Percentiles rank a stretch among this genome's conserved stretches.
These are phyloP conservation scores for Crambe crambe DNA, from an alignment of 37 sponge, comb jelly and placozoan species.

Conservation along the genomic window DNA sequence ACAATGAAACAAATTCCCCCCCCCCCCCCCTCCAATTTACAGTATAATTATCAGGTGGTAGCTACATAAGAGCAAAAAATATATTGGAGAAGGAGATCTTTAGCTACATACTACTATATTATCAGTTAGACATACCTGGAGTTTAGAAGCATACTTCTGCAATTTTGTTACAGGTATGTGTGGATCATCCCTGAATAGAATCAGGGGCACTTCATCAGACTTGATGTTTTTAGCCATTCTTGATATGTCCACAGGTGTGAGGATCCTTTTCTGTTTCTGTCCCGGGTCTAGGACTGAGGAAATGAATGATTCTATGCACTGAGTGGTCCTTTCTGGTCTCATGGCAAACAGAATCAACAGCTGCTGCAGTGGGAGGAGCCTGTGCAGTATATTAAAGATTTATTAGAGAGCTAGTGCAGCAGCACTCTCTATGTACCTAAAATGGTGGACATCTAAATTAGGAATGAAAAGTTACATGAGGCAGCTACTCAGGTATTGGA, in stretches of 20 bases:
- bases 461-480: too few relatives aligned
- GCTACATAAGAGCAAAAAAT: too few relatives aligned
- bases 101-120: too few relatives aligned
- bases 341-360: conserved; percentile 51
- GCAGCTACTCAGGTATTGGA: too few relatives aligned
- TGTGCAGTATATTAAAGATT: conserved; percentile 1
- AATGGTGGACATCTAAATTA: too few relatives aligned
- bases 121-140: conserved; percentile 16
- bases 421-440: too few relatives aligned
- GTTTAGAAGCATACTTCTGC: conserved; percentile 20
- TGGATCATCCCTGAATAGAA: conserved; percentile 63
- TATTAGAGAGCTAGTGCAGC: too few relatives aligned
- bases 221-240: conserved; percentile 13
- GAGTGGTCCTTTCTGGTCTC: conserved; percentile 67
- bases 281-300: conserved; percentile 34
- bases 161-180: conserved; percentile 27
- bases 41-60: too few relatives aligned
- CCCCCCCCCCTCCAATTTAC: too few relatives aligned
- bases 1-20: too few relatives aligned
- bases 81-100: too few relatives aligned
- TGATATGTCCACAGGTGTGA: conserved; percentile 19
- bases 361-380: conserved; percentile 64
- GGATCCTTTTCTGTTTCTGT: conserved; percentile 10
- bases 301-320: conserved; percentile 39
- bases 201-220: conserved; percentile 13